Conservation (phyloP, 2,797 vertebrate species). For the Girardinus metallicus region DNA sequence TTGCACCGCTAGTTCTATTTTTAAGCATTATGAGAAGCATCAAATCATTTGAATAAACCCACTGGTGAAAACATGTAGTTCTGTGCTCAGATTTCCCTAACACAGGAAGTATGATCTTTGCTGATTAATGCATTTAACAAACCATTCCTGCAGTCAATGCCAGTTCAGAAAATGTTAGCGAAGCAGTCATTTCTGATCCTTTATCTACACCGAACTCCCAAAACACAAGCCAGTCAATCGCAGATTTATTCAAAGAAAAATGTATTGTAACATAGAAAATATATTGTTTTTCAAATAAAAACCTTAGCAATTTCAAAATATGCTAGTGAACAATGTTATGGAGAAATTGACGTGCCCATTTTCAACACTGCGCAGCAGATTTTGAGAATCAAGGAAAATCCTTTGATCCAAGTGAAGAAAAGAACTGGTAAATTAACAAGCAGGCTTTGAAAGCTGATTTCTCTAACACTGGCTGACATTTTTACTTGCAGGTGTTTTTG, state of each 20-base stretch:
- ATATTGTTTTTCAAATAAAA: background rate
- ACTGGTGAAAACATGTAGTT: background rate
- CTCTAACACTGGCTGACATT: no score
- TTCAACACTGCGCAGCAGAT: background rate
- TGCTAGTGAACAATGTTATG: background rate
- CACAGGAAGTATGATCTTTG: background rate
- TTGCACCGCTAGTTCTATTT: background rate
- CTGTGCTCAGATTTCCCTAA: background rate
- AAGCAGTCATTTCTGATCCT: background rate
- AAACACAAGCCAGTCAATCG: background rate
- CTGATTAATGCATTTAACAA: background rate
- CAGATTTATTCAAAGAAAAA: background rate
- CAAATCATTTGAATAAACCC: conserved; percentile 1
- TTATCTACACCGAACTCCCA: background rate
- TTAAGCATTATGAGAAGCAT: background rate
- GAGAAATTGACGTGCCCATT: background rate
- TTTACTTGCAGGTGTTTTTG: background rate
- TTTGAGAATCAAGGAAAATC: background rate
- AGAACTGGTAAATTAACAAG: background rate
- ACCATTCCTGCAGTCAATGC: background rate
- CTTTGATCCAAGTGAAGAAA: background rate
- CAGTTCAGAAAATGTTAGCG: background rate
- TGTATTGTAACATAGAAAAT: background rate
- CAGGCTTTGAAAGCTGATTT: background rate
- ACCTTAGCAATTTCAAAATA: background rate